Base-by-base conservation (phyloP, 2,797 vertebrate genomes). In the Mallotus villosus region DNA sequence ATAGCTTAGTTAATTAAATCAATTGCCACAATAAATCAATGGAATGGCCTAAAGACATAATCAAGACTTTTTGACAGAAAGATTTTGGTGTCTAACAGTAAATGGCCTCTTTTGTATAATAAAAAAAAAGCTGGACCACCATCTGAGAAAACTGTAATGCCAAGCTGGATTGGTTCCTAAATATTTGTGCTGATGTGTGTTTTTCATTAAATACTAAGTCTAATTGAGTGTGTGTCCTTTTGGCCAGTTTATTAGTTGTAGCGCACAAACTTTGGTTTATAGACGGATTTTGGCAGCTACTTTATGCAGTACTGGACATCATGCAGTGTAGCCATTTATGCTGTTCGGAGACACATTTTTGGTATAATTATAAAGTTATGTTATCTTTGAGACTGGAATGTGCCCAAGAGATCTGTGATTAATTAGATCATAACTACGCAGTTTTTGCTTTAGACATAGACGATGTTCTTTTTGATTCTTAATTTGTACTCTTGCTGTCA, bases 121-220 rank as follows among this genome's bases (percentile, higher is more conserved):
- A 60, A 72, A 46, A 21, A 27, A 73, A 4, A 29, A n/a, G n/a
- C 21, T 29, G 25, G 12, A 27, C 67, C 68, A 65, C 59, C 32
- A 34, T 6, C 32, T 34, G 7, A 6, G 32, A 8, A 46, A 68
- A 2, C 64, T 16, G 24, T 27, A 63, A 83, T 25, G 57, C 64
- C 37, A 72, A 68, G 65, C 65, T 72, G 70, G 70, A 78, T 67
- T 70, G 34, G 67, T 63, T 63, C 59, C 22, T 68, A 24, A 65
- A 63, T 58, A 67, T 73, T 22, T 73, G 70, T 67, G 25, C 67
- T 57, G 67, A 46, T 64, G 22, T 64, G 27, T 0, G 17, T 68
- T 72, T 67, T 74, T 21, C 24, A 27, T 12, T 58, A 34, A 8
- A 34, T 37, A 22, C 32, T 66, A 71, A 83, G 81, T 72, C 21